Evolutionary conservation across 92 coral and sea anemone genomes (phyloP).

Genomic region (Phenganax marumi): DNA sequence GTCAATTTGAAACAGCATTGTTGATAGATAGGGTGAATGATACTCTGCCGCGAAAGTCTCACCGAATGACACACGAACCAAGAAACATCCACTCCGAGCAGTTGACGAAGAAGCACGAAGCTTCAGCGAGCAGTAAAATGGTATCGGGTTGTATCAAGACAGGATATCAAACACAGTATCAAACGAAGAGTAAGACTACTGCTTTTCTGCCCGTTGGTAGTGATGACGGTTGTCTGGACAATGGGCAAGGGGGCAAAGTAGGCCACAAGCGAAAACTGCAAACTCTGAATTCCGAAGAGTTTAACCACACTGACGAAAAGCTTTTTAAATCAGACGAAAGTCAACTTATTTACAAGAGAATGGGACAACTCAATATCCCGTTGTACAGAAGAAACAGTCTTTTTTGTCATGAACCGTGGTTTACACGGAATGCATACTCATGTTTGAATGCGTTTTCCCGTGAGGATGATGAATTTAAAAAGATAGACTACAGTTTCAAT

Average conservation of each 20-base stretch:
- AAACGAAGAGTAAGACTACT: not conserved
- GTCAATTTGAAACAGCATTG: not conserved
- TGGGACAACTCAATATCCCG: not conserved
- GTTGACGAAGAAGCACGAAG: slow-evolving; percentile 17
- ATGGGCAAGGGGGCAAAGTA: not conserved
- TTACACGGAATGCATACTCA: not conserved
- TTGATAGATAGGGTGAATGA: not conserved
- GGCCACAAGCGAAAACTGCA: not conserved
- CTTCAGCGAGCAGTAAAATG: not conserved
- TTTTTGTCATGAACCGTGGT: not conserved
- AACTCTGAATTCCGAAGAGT: not conserved
- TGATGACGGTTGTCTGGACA: not conserved
- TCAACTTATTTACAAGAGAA: not conserved
- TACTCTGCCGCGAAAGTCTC: slow-evolving; percentile 9
- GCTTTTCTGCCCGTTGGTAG: not conserved
- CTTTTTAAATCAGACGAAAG: slow-evolving; percentile 13
- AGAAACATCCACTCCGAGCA: not conserved
- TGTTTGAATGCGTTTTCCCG: not conserved
- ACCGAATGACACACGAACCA: slow-evolving; percentile 34
- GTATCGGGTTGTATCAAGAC: not conserved
- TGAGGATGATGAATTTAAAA: not conserved
- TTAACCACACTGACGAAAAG: not conserved
- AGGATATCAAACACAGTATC: not conserved
- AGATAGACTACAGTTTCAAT: not conserved
- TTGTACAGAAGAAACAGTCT: not conserved